phyloP scores from a whole-genome alignment of 2,797 vertebrate species.

The Aulostomus chinensis region DNA sequence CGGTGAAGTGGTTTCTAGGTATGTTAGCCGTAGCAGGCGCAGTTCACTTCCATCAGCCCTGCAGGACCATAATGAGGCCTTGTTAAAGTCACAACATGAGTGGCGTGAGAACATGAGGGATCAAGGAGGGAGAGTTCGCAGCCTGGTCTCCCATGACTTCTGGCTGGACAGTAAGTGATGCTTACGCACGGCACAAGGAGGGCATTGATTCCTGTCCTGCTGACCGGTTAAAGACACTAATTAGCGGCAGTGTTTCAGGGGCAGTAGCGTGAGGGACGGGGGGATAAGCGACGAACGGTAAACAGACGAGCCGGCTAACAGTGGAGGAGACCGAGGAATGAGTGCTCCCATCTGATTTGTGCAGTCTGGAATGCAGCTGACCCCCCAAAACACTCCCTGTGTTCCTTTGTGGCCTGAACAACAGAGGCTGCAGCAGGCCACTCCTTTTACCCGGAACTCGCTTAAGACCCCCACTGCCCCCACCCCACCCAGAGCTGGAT shows the following conservation, averaged over 20 bases:
- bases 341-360: constrained; percentile 52
- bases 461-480: constrained; percentile 4
- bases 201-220: constrained; percentile 35
- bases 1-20: too few species aligned
- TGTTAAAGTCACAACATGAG: constrained; percentile 49
- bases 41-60: constrained; percentile 26
- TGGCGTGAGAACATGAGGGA: constrained; percentile 42
- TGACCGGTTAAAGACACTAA: constrained; percentile 37
- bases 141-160: constrained; percentile 41
- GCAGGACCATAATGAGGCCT: constrained; percentile 27
- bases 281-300: constrained; percentile 28
- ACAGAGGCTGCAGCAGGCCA: constrained; percentile 62
- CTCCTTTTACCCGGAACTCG: constrained; percentile 52
- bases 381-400: constrained; percentile 62
- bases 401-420: constrained; percentile 53
- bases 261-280: constrained; percentile 18
- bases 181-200: constrained; percentile 25
- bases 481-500: constrained; percentile 29
- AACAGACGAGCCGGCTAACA: constrained; percentile 30
- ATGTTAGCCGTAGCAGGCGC: too few species aligned
- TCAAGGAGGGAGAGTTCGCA: constrained; percentile 14
- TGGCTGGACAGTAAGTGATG: constrained; percentile 34
- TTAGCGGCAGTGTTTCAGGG: constrained; percentile 47
- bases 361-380: constrained; percentile 69
- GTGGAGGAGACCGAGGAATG: constrained; percentile 35